Percentiles rank a stretch among this genome's conserved stretches.
phyloP scores from a whole-genome alignment of 2,888 invertebrate species.

The Acanthopleura granulata region DNA sequence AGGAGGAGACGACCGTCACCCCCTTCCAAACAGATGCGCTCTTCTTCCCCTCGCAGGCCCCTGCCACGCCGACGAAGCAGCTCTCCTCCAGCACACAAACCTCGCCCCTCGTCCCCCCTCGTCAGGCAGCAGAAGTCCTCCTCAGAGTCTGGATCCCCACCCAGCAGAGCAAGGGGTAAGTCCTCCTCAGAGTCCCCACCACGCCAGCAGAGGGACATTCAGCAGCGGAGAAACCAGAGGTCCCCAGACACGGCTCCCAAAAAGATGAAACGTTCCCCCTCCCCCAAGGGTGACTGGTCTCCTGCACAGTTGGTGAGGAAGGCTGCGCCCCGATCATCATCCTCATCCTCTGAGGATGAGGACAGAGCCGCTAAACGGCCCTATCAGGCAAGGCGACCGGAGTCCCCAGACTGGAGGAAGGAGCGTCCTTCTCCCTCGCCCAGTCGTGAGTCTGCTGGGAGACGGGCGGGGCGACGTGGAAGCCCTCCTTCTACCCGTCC shows the following conservation, averaged over 20 bases:
- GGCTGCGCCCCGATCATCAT: neutral
- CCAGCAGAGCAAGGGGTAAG: neutral
- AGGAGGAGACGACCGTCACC: neutral
- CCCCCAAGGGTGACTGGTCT: neutral
- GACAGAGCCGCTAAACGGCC: too few relatives aligned
- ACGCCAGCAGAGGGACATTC: neutral
- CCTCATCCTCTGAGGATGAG: neutral
- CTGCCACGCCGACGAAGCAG: neutral
- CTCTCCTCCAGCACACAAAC: neutral
- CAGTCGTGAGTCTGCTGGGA: too few relatives aligned
- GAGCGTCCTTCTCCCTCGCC: too few relatives aligned
- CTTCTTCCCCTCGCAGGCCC: too few relatives aligned
- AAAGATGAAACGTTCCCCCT: neutral
- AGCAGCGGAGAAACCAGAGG: too few relatives aligned
- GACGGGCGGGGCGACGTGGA: too few relatives aligned
- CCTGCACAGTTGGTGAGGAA: neutral
- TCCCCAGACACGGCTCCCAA: neutral
- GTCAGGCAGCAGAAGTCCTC: neutral
- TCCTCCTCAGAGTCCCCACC: neutral
- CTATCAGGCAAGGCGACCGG: too few relatives aligned
- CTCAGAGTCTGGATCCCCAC: conserved; percentile 3
- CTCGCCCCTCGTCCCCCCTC: neutral
- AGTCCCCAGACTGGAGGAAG: too few relatives aligned
- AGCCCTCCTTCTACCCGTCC: too few relatives aligned
- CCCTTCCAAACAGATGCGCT: neutral